phyloP scores from a whole-genome alignment of 1,140 invertebrate species.

The Ptiloglossa arizonensis region DNA sequence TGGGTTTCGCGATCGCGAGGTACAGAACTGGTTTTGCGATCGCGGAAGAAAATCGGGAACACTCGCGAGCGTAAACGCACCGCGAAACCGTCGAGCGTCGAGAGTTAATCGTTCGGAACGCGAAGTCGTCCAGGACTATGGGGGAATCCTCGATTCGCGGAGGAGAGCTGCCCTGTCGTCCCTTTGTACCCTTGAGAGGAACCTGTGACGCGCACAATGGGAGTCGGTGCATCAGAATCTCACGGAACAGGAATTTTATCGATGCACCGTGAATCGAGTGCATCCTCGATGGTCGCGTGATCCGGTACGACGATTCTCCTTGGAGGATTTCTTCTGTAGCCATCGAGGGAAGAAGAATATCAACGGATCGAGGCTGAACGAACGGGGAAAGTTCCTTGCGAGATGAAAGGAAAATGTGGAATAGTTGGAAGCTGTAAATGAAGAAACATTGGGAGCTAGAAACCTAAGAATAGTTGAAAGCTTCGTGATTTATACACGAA shows the following conservation, averaged over 20 bases:
- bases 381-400: too few species aligned
- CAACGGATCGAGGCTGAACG: too few species aligned
- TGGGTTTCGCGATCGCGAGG: too few species aligned
- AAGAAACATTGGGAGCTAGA: too few species aligned
- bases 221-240: not conserved
- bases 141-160: not conserved
- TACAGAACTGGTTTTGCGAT: constrained; percentile 44
- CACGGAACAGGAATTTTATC: not conserved
- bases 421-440: too few species aligned
- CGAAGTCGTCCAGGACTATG: not conserved
- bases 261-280: not conserved
- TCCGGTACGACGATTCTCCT: not conserved
- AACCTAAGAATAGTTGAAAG: too few species aligned
- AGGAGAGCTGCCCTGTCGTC: not conserved
- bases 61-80: too few species aligned
- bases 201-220: not conserved
- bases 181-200: not conserved
- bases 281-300: too few species aligned
- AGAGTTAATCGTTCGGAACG: constrained; percentile 47
- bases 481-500: too few species aligned
- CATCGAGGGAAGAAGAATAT: too few species aligned
- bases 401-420: too few species aligned
- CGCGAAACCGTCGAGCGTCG: constrained; percentile 9
- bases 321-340: too few species aligned
- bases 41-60: constrained; percentile 39